Evolutionary conservation across 2,113 vertebrate species (phyloP).

Genomic region (Bothrops jararaca): DNA sequence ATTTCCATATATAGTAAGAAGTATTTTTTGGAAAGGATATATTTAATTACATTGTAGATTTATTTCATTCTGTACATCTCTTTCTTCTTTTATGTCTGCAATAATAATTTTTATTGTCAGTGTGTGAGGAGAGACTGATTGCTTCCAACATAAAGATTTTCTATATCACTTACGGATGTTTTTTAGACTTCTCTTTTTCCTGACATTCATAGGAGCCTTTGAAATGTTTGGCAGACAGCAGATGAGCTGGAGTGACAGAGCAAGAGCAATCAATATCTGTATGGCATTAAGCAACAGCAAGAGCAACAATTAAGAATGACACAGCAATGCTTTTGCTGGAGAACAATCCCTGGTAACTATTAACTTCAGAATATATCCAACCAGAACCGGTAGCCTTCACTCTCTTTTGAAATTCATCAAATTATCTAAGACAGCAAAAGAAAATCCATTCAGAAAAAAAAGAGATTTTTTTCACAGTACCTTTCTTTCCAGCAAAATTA

Average conservation of each 20-base stretch:
- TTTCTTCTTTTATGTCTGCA: background rate
- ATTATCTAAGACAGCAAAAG: background rate
- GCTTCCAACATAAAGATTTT: background rate
- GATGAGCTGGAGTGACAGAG: background rate
- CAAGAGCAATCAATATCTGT: conserved; percentile 2
- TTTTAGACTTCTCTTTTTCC: background rate
- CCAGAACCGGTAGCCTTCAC: background rate
- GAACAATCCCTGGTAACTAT: background rate
- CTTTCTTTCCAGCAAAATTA: background rate
- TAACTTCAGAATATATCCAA: background rate
- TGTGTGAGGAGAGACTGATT: background rate
- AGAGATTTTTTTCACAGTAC: background rate
- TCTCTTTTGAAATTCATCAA: background rate
- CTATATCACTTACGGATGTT: background rate
- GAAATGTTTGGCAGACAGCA: background rate
- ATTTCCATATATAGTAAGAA: background rate
- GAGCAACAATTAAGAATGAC: background rate
- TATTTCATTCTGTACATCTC: background rate
- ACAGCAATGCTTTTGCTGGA: background rate
- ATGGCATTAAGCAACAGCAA: background rate
- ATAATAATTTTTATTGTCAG: background rate
- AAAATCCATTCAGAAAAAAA: background rate
- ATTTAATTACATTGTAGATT: background rate
- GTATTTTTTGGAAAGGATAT: background rate
- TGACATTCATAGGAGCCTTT: background rate